Percentiles rank a stretch among this genome's conserved stretches.
Evolutionary conservation across 1,140 invertebrate species (phyloP).

Genomic region (Tribolium castaneum): DNA sequence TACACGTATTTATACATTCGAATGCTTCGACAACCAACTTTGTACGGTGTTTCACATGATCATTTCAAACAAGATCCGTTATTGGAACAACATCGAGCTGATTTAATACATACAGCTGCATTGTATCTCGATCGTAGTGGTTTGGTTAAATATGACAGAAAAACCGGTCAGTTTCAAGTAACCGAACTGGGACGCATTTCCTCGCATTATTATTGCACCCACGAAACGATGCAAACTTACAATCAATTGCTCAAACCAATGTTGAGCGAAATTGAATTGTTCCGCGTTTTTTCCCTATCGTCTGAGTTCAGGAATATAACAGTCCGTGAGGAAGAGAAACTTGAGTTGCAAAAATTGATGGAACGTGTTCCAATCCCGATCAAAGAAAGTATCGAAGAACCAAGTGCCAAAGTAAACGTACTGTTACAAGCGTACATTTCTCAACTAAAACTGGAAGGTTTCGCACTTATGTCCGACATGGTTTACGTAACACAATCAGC

Average conservation of each 20-base stretch:
- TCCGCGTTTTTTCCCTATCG: slow-evolving; percentile 98
- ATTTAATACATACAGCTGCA: slow-evolving; percentile 97
- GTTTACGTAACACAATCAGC: slow-evolving; percentile 99
- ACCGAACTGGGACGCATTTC: slow-evolving; percentile 97
- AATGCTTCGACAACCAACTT: slow-evolving; percentile 84
- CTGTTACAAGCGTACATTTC: slow-evolving; percentile 98
- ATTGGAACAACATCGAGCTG: slow-evolving; percentile 90
- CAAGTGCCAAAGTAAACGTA: slow-evolving; percentile 97
- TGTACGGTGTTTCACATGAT: slow-evolving; percentile 92
- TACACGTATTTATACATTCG: slow-evolving; percentile 98
- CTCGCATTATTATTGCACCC: slow-evolving; percentile 97
- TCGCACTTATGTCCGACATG: slow-evolving; percentile 99
- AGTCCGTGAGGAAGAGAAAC: slow-evolving; percentile 97
- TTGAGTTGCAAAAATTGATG: slow-evolving; percentile 97
- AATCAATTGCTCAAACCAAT: slow-evolving; percentile 97
- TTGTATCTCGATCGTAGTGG: slow-evolving; percentile 91
- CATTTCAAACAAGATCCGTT: slow-evolving; percentile 83
- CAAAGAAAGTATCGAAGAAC: slow-evolving; percentile 98
- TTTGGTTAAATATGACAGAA: slow-evolving; percentile 95
- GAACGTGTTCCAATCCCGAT: slow-evolving; percentile 98
- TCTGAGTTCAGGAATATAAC: slow-evolving; percentile 93
- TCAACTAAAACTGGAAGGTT: slow-evolving; percentile 97
- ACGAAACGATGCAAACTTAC: slow-evolving; percentile 97
- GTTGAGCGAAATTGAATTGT: slow-evolving; percentile 97
- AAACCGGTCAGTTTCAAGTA: slow-evolving; percentile 88